phyloP scores from a whole-genome alignment of 1,140 invertebrate genomes.

The Dinoponera quadriceps region DNA sequence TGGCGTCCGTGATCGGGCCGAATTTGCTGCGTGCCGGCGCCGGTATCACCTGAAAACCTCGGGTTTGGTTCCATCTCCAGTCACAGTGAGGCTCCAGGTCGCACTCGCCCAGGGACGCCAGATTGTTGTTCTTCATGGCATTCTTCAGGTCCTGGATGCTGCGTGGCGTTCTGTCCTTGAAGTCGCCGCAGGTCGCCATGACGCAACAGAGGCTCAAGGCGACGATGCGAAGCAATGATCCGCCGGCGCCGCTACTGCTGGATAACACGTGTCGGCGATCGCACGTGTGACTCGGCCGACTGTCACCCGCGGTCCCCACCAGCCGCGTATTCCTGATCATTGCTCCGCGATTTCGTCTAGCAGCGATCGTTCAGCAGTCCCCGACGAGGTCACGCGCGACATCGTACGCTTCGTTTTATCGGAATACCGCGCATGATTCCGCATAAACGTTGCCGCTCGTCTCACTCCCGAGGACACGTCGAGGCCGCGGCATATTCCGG shows the following conservation, averaged over 20 bases:
- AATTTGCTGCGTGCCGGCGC: slow-evolving; percentile 14
- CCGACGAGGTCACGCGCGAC: slow-evolving; percentile 24
- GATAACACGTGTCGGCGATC: slow-evolving; percentile 23
- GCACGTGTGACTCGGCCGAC: slow-evolving; percentile 33
- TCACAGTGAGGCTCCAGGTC: slow-evolving; percentile 78
- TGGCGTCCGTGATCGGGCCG: slow-evolving; percentile 72
- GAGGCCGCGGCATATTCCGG: neutral
- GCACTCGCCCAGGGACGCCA: slow-evolving; percentile 73
- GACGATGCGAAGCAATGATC: slow-evolving; percentile 62
- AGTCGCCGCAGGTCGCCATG: slow-evolving; percentile 49
- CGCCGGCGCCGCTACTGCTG: neutral
- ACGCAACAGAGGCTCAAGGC: slow-evolving; percentile 67
- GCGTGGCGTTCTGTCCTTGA: slow-evolving; percentile 41
- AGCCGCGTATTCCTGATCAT: slow-evolving; percentile 57
- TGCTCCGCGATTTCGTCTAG: slow-evolving; percentile 58
- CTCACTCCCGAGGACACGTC: neutral
- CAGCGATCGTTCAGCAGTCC: slow-evolving; percentile 45
- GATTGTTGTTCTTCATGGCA: slow-evolving; percentile 35
- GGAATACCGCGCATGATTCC: neutral
- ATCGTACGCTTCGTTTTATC: neutral
- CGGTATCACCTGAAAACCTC: slow-evolving; percentile 63
- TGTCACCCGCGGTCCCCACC: slow-evolving; percentile 50
- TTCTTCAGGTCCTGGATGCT: slow-evolving; percentile 65
- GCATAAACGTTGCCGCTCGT: neutral
- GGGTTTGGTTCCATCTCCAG: slow-evolving; percentile 76